Conservation (phyloP, 1,140 invertebrate genomes). For the Drosophila tani region DNA sequence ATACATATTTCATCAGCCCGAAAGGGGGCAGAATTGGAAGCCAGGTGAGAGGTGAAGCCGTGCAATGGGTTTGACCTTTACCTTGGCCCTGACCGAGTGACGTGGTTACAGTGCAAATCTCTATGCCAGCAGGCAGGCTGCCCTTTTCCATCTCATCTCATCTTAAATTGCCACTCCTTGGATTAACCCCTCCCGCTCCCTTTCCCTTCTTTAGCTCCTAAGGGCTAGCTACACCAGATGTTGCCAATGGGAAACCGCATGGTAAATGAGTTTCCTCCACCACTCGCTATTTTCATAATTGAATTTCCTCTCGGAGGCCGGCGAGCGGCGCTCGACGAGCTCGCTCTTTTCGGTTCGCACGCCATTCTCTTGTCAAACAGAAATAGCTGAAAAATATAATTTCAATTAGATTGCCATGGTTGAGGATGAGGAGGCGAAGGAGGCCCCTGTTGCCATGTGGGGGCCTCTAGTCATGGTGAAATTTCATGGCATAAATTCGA, state of each 20-base stretch:
- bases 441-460: slow-evolving; percentile 64
- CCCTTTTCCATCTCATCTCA: slow-evolving; percentile 34
- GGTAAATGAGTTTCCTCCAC: slow-evolving; percentile 49
- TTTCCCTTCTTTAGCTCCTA: neutral
- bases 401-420: slow-evolving; percentile 57
- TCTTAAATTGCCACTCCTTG: slow-evolving; percentile 36
- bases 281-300: slow-evolving; percentile 73
- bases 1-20: slow-evolving; percentile 56
- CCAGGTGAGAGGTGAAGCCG: slow-evolving; percentile 22
- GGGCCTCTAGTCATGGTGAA: slow-evolving; percentile 31
- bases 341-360: slow-evolving; percentile 37
- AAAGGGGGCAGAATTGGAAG: neutral
- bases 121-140: slow-evolving; percentile 14
- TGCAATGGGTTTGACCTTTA: slow-evolving; percentile 46
- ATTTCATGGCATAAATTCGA: slow-evolving; percentile 40
- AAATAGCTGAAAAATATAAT: slow-evolving; percentile 62
- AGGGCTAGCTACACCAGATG: slow-evolving; percentile 30
- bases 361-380: slow-evolving; percentile 37
- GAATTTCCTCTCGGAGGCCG: slow-evolving; percentile 56
- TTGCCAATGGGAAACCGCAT: slow-evolving; percentile 45
- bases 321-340: slow-evolving; percentile 1
- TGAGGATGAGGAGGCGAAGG: slow-evolving; percentile 1
- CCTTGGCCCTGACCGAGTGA: slow-evolving; percentile 63
- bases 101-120: slow-evolving; percentile 30
- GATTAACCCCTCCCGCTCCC: neutral